phyloP scores from a whole-genome alignment of 2,888 invertebrate genomes.

The Choristoneura rosaceana region DNA sequence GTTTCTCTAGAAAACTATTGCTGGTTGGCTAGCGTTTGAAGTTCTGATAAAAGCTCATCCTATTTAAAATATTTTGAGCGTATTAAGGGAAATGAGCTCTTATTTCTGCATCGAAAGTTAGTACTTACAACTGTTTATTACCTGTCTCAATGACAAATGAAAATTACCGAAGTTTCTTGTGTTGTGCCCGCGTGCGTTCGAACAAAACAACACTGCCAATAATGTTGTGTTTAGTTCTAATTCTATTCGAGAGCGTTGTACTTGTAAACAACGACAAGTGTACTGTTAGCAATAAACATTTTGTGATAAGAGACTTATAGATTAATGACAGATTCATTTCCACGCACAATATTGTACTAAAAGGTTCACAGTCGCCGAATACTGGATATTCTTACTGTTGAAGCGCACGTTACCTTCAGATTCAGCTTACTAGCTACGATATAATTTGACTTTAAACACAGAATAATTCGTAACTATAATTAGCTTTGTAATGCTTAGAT shows the following conservation, averaged over 20 bases:
- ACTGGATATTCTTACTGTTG: conserved; percentile 13
- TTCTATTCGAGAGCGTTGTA: conserved; percentile 24
- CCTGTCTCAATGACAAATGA: background rate
- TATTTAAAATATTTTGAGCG: background rate
- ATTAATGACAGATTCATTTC: conserved; percentile 59
- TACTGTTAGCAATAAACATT: conserved; percentile 78
- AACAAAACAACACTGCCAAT: conserved; percentile 66
- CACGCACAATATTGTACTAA: conserved; percentile 64
- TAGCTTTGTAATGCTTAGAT: background rate
- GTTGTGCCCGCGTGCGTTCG: conserved; percentile 24
- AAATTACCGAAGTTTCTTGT: conserved; percentile 3
- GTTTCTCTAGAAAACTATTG: background rate
- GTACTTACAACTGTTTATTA: background rate
- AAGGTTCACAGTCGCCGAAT: conserved; percentile 39
- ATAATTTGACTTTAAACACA: background rate
- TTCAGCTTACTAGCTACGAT: background rate
- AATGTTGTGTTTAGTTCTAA: conserved; percentile 60
- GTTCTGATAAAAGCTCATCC: background rate
- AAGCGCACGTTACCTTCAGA: conserved; percentile 12
- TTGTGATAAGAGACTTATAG: conserved; percentile 74
- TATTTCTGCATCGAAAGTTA: background rate
- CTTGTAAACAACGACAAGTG: conserved; percentile 56
- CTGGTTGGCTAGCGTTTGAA: conserved; percentile 38
- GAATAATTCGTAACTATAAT: background rate
- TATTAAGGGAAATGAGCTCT: too few species aligned